Conservation (phyloP, 2,888 invertebrate genomes). For the Volucella inanis region DNA sequence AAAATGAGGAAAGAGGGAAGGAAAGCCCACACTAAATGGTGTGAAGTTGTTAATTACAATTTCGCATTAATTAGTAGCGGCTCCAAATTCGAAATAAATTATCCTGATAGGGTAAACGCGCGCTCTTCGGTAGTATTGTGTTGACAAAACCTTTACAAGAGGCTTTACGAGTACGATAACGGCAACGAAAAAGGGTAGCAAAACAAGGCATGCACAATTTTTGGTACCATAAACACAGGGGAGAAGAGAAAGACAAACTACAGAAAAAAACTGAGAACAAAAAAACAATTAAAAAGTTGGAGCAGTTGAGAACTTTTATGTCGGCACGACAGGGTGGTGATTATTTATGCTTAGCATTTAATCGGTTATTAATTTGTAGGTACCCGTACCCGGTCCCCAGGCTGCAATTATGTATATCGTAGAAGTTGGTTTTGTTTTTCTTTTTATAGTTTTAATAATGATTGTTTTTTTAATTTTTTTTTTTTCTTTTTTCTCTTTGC, state of each 20-base stretch:
- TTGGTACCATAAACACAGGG: constrained; percentile 17
- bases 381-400: background rate
- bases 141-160: constrained; percentile 52
- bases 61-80: constrained; percentile 69
- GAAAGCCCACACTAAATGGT: constrained; percentile 65
- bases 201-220: constrained; percentile 41
- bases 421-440: background rate
- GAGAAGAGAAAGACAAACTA: background rate
- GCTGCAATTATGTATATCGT: constrained; percentile 23
- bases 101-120: constrained; percentile 37
- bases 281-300: constrained; percentile 42
- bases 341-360: constrained; percentile 32
- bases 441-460: constrained; percentile 24
- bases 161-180: constrained; percentile 1
- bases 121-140: constrained; percentile 29
- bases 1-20: background rate
- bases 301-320: constrained; percentile 24
- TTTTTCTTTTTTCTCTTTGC: constrained; percentile 42
- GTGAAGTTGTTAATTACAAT: constrained; percentile 75
- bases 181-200: constrained; percentile 23
- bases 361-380: constrained; percentile 51
- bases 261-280: constrained; percentile 3
- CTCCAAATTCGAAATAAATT: constrained; percentile 66
- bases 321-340: constrained; percentile 14
- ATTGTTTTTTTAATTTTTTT: background rate